Percentiles rank a stretch among this genome's conserved stretches.
These are phyloP conservation scores for Leucozona laternaria DNA, from an alignment of 2,888 invertebrate species.

Conservation along the genomic window DNA sequence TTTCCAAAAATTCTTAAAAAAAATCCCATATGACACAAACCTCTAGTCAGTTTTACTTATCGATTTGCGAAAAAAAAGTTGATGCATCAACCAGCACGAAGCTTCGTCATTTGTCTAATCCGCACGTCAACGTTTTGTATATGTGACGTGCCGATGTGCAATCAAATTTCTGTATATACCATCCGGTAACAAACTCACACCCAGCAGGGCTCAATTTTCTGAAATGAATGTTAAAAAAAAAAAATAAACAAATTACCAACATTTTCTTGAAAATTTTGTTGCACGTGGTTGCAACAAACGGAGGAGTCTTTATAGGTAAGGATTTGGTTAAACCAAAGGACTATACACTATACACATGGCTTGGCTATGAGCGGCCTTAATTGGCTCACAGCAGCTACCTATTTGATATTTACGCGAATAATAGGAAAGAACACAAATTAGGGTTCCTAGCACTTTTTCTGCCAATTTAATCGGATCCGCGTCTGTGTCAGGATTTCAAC, in stretches of 20 bases:
- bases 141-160: conserved; percentile 72
- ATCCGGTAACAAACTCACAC: conserved; percentile 36
- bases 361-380: conserved; percentile 47
- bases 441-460: conserved; percentile 76
- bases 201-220: conserved; percentile 40
- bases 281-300: conserved; percentile 57
- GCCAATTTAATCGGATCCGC: conserved; percentile 75
- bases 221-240: conserved; percentile 10
- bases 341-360: no score
- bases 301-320: conserved; percentile 18
- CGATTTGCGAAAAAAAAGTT: not conserved
- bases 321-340: conserved; percentile 49
- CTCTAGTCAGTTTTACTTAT: not conserved
- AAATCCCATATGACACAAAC: not conserved
- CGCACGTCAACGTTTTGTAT: conserved; percentile 52
- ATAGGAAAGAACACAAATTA: conserved; percentile 72
- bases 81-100: conserved; percentile 12
- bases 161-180: conserved; percentile 57
- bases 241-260: conserved; percentile 70
- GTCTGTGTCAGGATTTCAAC: conserved; percentile 72
- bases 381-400: conserved; percentile 57
- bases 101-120: conserved; percentile 40
- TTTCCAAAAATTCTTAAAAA: not conserved
- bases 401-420: conserved; percentile 66
- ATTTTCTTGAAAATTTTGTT: conserved; percentile 64